Conservation (phyloP, 1,140 invertebrate genomes). For the Lineus longissimus region DNA sequence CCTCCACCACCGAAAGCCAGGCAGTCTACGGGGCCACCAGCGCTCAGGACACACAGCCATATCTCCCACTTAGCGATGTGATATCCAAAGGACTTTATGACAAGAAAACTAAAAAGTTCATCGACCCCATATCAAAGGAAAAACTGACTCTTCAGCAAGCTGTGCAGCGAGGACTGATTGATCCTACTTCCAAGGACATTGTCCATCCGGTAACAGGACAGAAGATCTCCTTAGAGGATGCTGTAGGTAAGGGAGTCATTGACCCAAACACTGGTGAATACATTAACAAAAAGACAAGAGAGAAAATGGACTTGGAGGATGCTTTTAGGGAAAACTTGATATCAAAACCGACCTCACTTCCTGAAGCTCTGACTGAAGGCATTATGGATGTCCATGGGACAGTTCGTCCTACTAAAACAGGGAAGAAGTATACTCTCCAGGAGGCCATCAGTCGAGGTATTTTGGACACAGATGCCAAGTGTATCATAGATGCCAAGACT, state of each 20-base stretch:
- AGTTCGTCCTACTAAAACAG: slow-evolving; percentile 75
- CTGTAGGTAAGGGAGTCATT: slow-evolving; percentile 37
- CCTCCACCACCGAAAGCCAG: slow-evolving; percentile 39
- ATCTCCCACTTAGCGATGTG: slow-evolving; percentile 68
- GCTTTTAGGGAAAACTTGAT: slow-evolving; percentile 75
- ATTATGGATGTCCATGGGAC: slow-evolving; percentile 62
- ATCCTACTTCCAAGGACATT: slow-evolving; percentile 60
- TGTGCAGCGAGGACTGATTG: slow-evolving; percentile 66
- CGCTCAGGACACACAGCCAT: slow-evolving; percentile 73
- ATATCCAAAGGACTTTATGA: slow-evolving; percentile 61
- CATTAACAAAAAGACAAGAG: slow-evolving; percentile 67
- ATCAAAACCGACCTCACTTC: slow-evolving; percentile 82
- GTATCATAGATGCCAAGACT: slow-evolving; percentile 70
- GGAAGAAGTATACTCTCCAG: slow-evolving; percentile 70
- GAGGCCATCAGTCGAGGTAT: slow-evolving; percentile 81
- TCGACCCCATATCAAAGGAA: slow-evolving; percentile 70
- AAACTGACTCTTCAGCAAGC: slow-evolving; percentile 70
- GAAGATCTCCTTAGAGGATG: slow-evolving; percentile 40
- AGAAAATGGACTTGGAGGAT: slow-evolving; percentile 73
- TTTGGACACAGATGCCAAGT: slow-evolving; percentile 79
- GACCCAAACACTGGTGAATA: slow-evolving; percentile 60
- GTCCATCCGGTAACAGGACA: slow-evolving; percentile 51
- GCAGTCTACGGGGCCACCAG: slow-evolving; percentile 56
- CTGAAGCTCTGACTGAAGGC: slow-evolving; percentile 64
- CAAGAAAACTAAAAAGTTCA: slow-evolving; percentile 55